phyloP scores from a whole-genome alignment of 1,140 invertebrate species.

The Cherax destructor region DNA sequence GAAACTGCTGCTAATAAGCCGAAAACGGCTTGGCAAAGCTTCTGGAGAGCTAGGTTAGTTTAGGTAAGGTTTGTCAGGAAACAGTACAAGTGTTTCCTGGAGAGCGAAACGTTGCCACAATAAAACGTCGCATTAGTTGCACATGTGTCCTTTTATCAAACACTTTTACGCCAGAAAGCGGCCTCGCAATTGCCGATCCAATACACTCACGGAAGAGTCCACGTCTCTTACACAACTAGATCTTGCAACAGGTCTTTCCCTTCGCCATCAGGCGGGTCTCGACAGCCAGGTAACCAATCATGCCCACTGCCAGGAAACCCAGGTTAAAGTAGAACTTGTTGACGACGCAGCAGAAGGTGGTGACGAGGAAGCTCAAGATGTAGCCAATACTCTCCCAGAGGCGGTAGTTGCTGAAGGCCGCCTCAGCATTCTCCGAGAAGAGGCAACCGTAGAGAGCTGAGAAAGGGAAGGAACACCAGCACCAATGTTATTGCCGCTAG shows the following conservation, averaged over 20 bases:
- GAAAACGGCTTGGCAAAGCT: no score
- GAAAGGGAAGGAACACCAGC: no score
- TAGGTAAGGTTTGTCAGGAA: no score
- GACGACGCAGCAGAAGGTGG: conserved; percentile 72
- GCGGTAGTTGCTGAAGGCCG: conserved; percentile 96
- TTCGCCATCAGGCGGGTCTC: conserved; percentile 63
- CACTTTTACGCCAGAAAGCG: no score
- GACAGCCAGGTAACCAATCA: conserved; percentile 72
- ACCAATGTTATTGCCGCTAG: no score
- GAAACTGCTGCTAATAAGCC: no score
- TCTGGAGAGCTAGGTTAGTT: no score
- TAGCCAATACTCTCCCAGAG: conserved; percentile 97
- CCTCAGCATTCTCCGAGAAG: conserved; percentile 78
- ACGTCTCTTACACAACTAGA: background rate
- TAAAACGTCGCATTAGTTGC: no score
- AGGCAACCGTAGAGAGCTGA: conserved; percentile 74
- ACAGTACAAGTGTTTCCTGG: no score
- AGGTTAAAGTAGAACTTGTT: conserved; percentile 73
- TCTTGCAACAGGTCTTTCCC: background rate
- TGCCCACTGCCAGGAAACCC: conserved; percentile 68
- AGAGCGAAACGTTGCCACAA: no score
- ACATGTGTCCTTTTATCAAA: no score
- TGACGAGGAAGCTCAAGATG: conserved; percentile 92
- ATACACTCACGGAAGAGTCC: background rate
- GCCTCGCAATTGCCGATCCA: no score